Base-by-base conservation (phyloP, 2,888 invertebrate genomes). In the Polydrusus pterygomalis region DNA sequence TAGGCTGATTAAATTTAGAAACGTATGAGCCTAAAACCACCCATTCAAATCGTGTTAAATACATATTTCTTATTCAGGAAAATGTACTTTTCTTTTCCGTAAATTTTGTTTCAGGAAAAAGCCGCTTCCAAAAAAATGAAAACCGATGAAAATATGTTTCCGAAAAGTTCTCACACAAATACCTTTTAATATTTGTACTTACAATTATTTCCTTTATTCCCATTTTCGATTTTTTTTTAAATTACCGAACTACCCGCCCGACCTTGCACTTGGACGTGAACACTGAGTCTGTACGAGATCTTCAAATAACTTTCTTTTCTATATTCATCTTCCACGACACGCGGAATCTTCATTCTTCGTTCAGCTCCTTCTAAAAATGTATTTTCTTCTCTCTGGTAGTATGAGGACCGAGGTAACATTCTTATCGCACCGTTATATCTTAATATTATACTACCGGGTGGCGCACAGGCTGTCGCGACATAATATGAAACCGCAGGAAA, bases 271-370 rank as follows among this genome's bases (percentile, higher is more conserved):
- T 77, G 80, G 76, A 77, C 78, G 75, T 81, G 83, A 84, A 84
- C 85, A 85, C 84, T 86, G 86, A 83, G 84, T 86, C 86, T 86
- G 86, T 83, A 81, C 82, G 82, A 84, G 80, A 81, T 82, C 78
- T 80, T 75, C 74, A 70, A 79, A 77, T 80, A 82, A 83, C 86
- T 86, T 86, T 85, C 85, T 81, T 86, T 86, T 87, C 85, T 86
- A 85, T 83, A 81, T 18, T 25, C 77, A 74, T 74, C 77, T 74
- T 74, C 77, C 77, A 70, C 34, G 34, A 34, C 69, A 65, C 70
- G 63, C 74, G 74, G 74, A 77, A 65, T 77, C 74, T 70, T 74
- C 74, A 54, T 67, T 74, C 65, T 70, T 65, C 70, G 64, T 43
- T 68, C 68, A 56, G 38, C 64, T 62, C 62, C 56, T 69, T 60